phyloP scores from a whole-genome alignment of 1,140 invertebrate genomes.

The Pemphigus obesinymphae region DNA sequence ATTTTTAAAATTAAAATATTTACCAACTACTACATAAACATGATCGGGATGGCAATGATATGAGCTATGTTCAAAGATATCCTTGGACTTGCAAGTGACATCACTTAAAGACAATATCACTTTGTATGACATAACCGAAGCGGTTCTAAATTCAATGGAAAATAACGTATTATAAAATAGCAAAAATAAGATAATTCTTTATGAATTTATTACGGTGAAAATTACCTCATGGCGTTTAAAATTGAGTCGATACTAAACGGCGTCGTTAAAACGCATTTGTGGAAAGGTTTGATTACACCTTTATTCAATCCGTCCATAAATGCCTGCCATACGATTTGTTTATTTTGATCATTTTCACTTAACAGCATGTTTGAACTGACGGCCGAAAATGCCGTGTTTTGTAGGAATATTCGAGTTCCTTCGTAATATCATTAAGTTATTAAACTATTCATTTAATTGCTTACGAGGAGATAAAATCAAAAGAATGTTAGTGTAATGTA shows the following conservation, averaged over 20 bases:
- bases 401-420: background rate
- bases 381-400: background rate
- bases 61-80: background rate
- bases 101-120: background rate
- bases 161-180: too few species aligned
- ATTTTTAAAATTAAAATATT: background rate
- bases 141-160: background rate
- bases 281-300: background rate
- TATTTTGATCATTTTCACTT: background rate
- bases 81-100: background rate
- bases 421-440: background rate
- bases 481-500: background rate
- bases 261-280: background rate
- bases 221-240: background rate
- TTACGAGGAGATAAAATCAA: too few species aligned
- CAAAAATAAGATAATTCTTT: background rate
- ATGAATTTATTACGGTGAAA: background rate
- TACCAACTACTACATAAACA: constrained; percentile 4
- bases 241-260: background rate
- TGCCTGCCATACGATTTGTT: background rate
- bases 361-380: background rate
- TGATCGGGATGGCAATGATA: background rate
- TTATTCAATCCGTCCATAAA: background rate
- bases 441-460: too few species aligned
- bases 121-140: background rate